A percentile compares a stretch with the other conserved stretches of the same genome.
Conservation (phyloP, 2,888 invertebrate species). For the Phorcus lineatus region DNA sequence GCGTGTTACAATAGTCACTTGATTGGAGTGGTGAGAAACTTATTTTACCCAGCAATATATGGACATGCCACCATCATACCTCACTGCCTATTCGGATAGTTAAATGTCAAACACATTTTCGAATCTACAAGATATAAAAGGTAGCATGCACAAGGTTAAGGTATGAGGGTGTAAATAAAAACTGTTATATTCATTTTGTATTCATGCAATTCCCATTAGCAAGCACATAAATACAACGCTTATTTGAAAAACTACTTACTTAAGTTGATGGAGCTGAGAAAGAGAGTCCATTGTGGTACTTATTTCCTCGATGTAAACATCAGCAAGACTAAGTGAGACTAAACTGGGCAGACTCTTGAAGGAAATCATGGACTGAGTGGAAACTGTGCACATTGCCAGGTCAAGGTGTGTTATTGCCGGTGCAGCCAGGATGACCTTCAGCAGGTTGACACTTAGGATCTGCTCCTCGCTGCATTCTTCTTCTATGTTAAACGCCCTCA, state of each 20-base stretch:
- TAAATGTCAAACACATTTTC: too few species aligned
- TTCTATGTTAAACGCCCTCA: too few species aligned
- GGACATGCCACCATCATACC: too few species aligned
- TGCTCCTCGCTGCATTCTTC: constrained; percentile 43
- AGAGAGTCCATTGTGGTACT: constrained; percentile 77
- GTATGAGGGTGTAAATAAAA: too few species aligned
- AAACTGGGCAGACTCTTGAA: constrained; percentile 83
- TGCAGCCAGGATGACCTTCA: constrained; percentile 76
- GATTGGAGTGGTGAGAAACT: too few species aligned
- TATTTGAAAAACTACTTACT: constrained; percentile 71
- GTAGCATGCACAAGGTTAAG: too few species aligned
- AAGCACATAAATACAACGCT: background rate
- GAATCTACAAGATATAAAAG: too few species aligned
- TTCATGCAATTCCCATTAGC: too few species aligned
- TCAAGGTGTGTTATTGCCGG: constrained; percentile 83
- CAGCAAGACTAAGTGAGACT: constrained; percentile 86
- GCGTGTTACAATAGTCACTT: too few species aligned
- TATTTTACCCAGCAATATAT: too few species aligned
- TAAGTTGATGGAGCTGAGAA: constrained; percentile 77
- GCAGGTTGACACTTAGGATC: constrained; percentile 42
- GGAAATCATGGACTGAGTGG: constrained; percentile 79
- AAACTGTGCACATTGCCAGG: constrained; percentile 81
- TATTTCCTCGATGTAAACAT: constrained; percentile 81
- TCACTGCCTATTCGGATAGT: too few species aligned
- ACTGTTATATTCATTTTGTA: too few species aligned